Conservation (phyloP, 2,797 vertebrate species). For the Argyrosomus regius region DNA sequence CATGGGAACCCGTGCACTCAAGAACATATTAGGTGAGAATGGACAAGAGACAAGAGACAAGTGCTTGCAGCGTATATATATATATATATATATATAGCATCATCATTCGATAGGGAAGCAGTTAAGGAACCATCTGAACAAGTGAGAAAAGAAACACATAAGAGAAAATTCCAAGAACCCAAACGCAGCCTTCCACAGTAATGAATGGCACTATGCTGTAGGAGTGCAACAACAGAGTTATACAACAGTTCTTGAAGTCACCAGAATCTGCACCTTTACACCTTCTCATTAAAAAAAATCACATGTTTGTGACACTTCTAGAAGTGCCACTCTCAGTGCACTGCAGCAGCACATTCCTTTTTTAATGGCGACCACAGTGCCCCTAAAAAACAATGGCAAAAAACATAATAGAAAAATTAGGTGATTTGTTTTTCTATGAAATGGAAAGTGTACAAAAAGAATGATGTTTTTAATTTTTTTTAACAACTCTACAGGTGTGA, state of each 20-base stretch:
- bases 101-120: constrained; percentile 9
- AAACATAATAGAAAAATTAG: too few species aligned
- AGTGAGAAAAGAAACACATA: constrained; percentile 20
- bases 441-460: neutral
- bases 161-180: constrained; percentile 14
- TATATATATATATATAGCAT: constrained; percentile 16
- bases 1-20: constrained; percentile 23
- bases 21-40: constrained; percentile 24
- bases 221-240: constrained; percentile 24
- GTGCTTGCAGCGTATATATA: too few species aligned
- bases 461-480: too few species aligned
- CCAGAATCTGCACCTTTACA: constrained; percentile 1
- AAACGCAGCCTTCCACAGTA: constrained; percentile 10
- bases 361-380: constrained; percentile 3
- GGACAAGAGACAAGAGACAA: constrained; percentile 14
- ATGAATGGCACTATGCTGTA: constrained; percentile 32
- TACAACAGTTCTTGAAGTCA: constrained; percentile 3
- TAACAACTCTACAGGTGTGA: neutral
- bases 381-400: neutral
- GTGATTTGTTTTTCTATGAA: too few species aligned
- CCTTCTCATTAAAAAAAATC: constrained; percentile 35
- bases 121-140: constrained; percentile 26
- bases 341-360: neutral
- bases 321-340: constrained; percentile 3
- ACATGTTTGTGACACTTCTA: constrained; percentile 18